Percentiles rank a stretch among this genome's conserved stretches.
These are phyloP conservation scores for Tetrapedia diversipes DNA, from an alignment of 2,888 invertebrate species.

Conservation along the genomic window DNA sequence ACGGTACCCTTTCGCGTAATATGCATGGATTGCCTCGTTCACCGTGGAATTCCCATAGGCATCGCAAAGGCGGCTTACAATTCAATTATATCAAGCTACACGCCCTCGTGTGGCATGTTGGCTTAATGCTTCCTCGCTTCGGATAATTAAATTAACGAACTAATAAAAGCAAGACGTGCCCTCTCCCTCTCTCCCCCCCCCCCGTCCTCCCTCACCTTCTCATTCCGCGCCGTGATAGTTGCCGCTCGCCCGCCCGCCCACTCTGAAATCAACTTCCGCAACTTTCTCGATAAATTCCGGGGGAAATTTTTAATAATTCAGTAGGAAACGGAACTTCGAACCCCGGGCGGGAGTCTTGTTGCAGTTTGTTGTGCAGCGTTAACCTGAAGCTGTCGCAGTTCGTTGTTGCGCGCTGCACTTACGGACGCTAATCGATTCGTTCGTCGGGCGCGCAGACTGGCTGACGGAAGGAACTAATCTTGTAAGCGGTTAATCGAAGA, in stretches of 20 bases:
- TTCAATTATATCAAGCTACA: conserved; percentile 39
- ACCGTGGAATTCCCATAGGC: conserved; percentile 16
- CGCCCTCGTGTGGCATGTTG: conserved; percentile 3
- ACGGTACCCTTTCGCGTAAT: neutral
- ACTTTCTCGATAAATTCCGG: conserved; percentile 17
- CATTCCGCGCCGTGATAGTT: neutral
- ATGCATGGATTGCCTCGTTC: conserved; percentile 10
- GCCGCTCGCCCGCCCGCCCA: too few relatives aligned
- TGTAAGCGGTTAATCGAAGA: neutral
- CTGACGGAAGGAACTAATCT: neutral
- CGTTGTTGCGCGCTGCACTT: too few relatives aligned
- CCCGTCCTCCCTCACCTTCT: too few relatives aligned
- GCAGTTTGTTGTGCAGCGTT: neutral
- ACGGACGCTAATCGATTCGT: too few relatives aligned
- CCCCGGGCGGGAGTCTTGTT: neutral
- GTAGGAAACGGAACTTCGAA: neutral
- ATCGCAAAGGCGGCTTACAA: conserved; percentile 29
- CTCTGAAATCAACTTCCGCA: conserved; percentile 12
- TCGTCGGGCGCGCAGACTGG: too few relatives aligned
- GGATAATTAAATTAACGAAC: conserved; percentile 52
- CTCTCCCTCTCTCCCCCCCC: too few relatives aligned
- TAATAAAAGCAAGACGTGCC: conserved; percentile 42
- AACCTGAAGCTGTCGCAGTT: too few relatives aligned
- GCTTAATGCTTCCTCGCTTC: conserved; percentile 36
- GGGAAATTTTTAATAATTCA: conserved; percentile 24